A percentile compares a stretch with the other conserved stretches of the same genome.
phyloP scores from a whole-genome alignment of 2,113 vertebrate genomes.

The Camelus dromedarius region DNA sequence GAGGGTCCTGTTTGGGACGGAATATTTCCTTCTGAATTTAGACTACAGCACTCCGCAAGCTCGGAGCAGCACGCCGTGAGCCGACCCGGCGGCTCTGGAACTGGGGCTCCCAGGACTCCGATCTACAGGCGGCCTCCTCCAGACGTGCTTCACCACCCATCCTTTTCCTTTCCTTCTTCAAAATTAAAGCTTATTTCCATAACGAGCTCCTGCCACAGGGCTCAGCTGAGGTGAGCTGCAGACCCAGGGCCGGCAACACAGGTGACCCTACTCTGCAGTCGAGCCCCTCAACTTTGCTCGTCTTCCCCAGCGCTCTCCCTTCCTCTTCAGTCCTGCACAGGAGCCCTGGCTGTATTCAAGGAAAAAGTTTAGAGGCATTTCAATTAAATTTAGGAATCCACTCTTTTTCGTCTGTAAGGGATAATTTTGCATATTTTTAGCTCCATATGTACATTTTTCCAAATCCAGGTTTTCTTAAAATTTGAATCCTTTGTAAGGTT shows the following conservation, averaged over 20 bases:
- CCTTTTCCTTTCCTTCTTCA: background rate
- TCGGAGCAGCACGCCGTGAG: background rate
- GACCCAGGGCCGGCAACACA: background rate
- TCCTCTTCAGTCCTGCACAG: background rate
- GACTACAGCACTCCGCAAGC: background rate
- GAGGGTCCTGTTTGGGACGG: background rate
- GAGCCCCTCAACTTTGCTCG: background rate
- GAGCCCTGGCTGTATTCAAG: background rate
- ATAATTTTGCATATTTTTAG: conserved; percentile 9
- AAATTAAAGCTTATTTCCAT: background rate
- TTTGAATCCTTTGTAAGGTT: conserved; percentile 24
- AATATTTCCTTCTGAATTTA: background rate
- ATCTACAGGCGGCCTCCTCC: background rate
- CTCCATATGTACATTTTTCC: background rate
- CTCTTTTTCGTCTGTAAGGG: background rate
- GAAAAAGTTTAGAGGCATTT: background rate
- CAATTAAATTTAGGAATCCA: background rate
- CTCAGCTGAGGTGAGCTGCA: background rate
- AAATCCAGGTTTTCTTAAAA: background rate
- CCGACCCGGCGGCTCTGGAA: background rate
- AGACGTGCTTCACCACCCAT: rapidly evolving
- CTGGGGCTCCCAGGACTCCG: background rate
- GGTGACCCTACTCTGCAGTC: background rate
- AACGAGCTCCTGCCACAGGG: background rate
- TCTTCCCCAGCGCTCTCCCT: background rate